These are phyloP conservation scores for Cebus imitator DNA, from an alignment of 2,113 vertebrate genomes.

Conservation along the genomic window DNA sequence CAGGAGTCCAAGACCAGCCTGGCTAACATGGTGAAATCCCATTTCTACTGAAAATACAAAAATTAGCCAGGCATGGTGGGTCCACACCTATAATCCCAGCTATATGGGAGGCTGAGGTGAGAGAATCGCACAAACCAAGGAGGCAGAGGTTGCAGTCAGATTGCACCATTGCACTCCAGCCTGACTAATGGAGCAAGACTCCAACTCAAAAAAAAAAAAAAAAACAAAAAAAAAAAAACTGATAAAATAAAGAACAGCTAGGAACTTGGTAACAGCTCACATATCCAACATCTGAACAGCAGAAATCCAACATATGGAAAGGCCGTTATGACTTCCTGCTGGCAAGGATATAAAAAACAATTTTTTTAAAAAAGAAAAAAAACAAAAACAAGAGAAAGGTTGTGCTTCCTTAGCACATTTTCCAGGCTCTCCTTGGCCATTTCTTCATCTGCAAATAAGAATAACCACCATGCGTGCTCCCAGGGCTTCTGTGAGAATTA, in stretches of 20 bases:
- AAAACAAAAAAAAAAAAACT: background rate
- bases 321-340: no score
- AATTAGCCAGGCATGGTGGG: no score
- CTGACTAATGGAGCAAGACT: background rate
- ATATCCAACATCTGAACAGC: fast-evolving
- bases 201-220: no score
- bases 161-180: background rate
- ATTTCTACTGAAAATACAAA: no score
- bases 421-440: fast-evolving
- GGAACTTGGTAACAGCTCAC: fast-evolving
- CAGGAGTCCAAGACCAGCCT: background rate
- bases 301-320: fast-evolving
- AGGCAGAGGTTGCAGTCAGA: background rate
- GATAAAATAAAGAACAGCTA: background rate
- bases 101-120: no score
- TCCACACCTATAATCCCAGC: no score
- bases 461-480: fast-evolving
- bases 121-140: no score
- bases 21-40: no score
- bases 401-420: fast-evolving
- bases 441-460: background rate
- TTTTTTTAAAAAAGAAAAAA: no score
- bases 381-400: no score
- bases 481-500: background rate
- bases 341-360: no score